Percentiles rank a stretch among this genome's conserved stretches.
phyloP scores from a whole-genome alignment of 1,140 invertebrate species.

The Mycetomoellerius zeteki region DNA sequence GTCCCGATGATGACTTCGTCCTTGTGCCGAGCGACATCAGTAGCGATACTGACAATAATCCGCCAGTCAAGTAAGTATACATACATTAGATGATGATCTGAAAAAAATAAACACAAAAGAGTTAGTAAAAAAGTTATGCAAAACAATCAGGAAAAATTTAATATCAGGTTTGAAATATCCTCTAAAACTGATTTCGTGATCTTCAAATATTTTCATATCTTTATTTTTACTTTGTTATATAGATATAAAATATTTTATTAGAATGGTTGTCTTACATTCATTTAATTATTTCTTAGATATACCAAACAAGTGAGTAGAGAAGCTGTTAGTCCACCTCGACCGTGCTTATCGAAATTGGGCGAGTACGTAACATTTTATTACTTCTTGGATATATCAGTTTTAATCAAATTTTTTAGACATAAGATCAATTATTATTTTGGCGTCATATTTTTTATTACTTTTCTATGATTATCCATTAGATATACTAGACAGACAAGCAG shows the following conservation, averaged over 20 bases:
- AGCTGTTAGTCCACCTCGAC: conserved; percentile 89
- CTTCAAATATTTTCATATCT: conserved; percentile 21
- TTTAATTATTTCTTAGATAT: conserved; percentile 73
- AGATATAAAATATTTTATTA: neutral
- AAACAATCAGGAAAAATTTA: neutral
- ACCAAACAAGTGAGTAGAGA: conserved; percentile 83
- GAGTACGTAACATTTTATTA: conserved; percentile 28
- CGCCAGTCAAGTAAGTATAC: conserved; percentile 79
- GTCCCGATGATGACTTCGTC: conserved; percentile 95
- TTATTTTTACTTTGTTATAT: neutral
- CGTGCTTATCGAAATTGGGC: conserved; percentile 86
- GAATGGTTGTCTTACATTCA: neutral
- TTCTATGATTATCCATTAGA: conserved; percentile 57
- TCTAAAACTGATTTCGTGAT: neutral
- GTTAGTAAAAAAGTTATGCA: neutral
- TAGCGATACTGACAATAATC: conserved; percentile 86
- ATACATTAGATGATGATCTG: neutral
- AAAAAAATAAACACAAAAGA: neutral
- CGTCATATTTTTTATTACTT: conserved; percentile 13
- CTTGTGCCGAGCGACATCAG: conserved; percentile 92
- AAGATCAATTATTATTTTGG: neutral
- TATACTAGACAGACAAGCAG: conserved; percentile 83
- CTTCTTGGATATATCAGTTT: neutral
- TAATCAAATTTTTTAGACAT: neutral
- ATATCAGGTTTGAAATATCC: neutral